A percentile compares a stretch with the other conserved stretches of the same genome.
phyloP scores from a whole-genome alignment of 64 coral and sea anemone species.

The Montipora capricornis region DNA sequence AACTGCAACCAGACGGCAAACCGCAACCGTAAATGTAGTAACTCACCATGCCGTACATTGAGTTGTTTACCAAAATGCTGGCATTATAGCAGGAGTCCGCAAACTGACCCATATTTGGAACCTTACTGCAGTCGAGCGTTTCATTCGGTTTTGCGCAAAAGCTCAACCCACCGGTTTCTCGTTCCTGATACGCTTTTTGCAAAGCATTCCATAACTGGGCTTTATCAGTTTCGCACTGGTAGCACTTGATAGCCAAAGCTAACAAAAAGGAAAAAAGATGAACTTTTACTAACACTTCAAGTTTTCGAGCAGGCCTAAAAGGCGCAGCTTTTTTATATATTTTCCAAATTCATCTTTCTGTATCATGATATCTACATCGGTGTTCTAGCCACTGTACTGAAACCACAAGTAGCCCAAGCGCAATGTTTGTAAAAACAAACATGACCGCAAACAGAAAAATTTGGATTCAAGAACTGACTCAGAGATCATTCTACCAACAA shows the following conservation, averaged over 20 bases:
- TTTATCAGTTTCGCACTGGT: neutral
- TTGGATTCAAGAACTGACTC: too few species aligned
- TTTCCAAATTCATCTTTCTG: too few species aligned
- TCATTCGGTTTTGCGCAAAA: neutral
- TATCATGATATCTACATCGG: too few species aligned
- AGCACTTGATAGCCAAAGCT: neutral
- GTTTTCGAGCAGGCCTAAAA: too few species aligned
- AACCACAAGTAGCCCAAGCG: too few species aligned
- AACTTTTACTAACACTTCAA: too few species aligned
- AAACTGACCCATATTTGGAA: neutral
- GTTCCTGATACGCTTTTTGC: neutral
- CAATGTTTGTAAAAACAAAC: too few species aligned
- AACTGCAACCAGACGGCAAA: neutral
- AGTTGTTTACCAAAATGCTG: neutral
- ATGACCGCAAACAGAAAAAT: too few species aligned
- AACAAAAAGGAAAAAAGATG: neutral
- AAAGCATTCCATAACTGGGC: neutral
- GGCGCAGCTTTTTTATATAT: too few species aligned
- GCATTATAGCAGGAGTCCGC: neutral
- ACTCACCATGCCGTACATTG: neutral
- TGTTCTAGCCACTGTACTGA: too few species aligned
- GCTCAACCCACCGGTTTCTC: neutral
- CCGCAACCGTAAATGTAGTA: neutral
- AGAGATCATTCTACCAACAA: too few species aligned
- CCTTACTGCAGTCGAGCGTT: neutral